Evolutionary conservation across 2,888 invertebrate genomes (phyloP).

Genomic region (Ectropis crepuscularia): DNA sequence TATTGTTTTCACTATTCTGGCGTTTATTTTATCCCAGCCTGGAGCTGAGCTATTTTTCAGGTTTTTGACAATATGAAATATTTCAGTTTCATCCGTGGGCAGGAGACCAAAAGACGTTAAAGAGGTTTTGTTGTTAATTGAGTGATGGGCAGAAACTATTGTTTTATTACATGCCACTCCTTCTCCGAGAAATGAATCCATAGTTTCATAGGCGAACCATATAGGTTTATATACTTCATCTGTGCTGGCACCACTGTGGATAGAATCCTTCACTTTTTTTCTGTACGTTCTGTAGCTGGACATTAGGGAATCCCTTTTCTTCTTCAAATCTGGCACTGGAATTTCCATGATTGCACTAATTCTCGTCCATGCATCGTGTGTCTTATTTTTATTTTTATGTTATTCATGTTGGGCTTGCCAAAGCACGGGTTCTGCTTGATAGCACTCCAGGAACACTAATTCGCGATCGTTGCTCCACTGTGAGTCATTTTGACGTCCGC

Average conservation of each 20-base stretch:
- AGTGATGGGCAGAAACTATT: too few species aligned
- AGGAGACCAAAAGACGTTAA: too few species aligned
- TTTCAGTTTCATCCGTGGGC: too few species aligned
- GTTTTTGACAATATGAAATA: too few species aligned
- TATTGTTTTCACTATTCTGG: too few species aligned
- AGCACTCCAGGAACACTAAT: slow-evolving; percentile 19
- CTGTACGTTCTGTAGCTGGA: slow-evolving; percentile 12
- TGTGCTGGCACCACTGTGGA: slow-evolving; percentile 24
- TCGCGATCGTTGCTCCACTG: slow-evolving; percentile 16
- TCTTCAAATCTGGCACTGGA: slow-evolving; percentile 16
- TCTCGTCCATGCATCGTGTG: slow-evolving; percentile 18
- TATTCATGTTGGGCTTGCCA: slow-evolving; percentile 18
- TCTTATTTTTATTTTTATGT: slow-evolving; percentile 17
- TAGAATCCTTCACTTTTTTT: slow-evolving; percentile 21
- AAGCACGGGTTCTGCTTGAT: slow-evolving; percentile 22
- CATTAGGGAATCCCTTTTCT: slow-evolving; percentile 15
- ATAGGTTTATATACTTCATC: too few species aligned
- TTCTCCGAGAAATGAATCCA: slow-evolving; percentile 4
- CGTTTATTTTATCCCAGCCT: too few species aligned
- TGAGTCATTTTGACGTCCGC: too few species aligned
- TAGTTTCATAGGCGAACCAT: too few species aligned
- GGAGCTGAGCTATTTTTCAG: too few species aligned
- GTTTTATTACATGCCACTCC: too few species aligned
- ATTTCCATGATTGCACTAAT: slow-evolving; percentile 15
- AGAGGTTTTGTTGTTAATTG: too few species aligned